Percentiles rank a stretch among this genome's conserved stretches.
These are phyloP conservation scores for Labeo catla DNA, from an alignment of 2,113 vertebrate species.

Conservation along the genomic window DNA sequence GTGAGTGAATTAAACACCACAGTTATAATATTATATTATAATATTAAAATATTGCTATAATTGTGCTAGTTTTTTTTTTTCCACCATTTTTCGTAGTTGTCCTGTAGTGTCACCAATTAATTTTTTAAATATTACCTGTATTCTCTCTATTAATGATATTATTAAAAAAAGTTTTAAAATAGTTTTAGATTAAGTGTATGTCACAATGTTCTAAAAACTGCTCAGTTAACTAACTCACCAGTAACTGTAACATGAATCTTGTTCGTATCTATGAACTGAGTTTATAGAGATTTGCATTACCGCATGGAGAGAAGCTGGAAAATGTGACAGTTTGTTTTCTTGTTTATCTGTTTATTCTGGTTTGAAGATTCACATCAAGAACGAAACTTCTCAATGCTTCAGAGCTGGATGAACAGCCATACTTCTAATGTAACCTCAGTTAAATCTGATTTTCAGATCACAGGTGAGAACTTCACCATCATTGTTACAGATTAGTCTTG, in stretches of 20 bases:
- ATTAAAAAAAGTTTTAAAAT: too few species aligned
- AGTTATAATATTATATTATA: too few species aligned
- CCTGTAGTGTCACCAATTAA: too few species aligned
- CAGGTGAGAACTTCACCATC: background rate
- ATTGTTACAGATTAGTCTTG: background rate
- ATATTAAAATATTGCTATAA: too few species aligned
- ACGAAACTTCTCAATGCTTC: background rate
- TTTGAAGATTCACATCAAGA: background rate
- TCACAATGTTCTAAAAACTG: too few species aligned
- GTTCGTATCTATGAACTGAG: background rate
- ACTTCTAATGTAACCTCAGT: background rate
- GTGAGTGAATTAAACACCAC: background rate
- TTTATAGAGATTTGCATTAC: background rate
- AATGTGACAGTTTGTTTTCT: background rate
- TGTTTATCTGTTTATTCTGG: background rate
- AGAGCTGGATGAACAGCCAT: background rate
- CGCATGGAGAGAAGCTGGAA: background rate
- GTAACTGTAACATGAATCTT: background rate
- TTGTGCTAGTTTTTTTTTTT: too few species aligned
- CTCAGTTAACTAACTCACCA: too few species aligned
- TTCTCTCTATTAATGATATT: too few species aligned
- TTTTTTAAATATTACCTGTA: too few species aligned
- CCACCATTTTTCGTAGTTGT: too few species aligned
- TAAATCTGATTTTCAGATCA: background rate
- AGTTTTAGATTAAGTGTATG: too few species aligned